Evolutionary conservation across 2,888 invertebrate genomes (phyloP).

Genomic region (Tortrix viridana): DNA sequence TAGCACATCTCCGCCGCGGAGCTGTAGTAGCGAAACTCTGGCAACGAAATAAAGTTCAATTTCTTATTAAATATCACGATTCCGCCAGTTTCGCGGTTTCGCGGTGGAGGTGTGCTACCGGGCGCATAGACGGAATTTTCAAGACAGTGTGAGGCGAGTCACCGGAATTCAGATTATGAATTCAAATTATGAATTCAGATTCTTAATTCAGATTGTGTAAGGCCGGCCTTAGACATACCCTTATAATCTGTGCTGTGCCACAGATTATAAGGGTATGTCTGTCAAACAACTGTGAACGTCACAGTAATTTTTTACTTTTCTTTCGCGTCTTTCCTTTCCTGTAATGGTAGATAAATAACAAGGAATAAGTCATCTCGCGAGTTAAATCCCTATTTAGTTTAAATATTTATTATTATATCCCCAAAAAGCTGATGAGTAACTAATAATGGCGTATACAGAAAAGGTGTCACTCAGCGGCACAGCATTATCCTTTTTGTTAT

Average conservation of each 20-base stretch:
- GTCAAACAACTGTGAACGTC: conserved; percentile 15
- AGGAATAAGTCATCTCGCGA: not conserved
- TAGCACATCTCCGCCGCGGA: too few species aligned
- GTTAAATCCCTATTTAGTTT: conserved; percentile 3
- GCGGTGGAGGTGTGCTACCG: too few species aligned
- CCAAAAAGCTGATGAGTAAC: conserved; percentile 21
- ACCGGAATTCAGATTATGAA: too few species aligned
- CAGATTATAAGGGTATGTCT: conserved; percentile 16
- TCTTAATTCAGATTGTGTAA: too few species aligned
- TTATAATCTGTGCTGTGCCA: not conserved
- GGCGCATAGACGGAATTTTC: too few species aligned
- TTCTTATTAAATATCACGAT: too few species aligned
- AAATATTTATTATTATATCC: not conserved
- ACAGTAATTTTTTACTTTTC: conserved; percentile 11
- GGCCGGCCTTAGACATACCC: too few species aligned
- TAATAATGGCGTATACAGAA: conserved; percentile 73
- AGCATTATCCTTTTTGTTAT: conserved; percentile 87
- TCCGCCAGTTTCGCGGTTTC: too few species aligned
- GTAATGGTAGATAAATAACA: conserved; percentile 13
- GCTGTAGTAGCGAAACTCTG: too few species aligned
- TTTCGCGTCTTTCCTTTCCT: conserved; percentile 26
- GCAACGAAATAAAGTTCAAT: too few species aligned
- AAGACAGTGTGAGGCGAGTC: too few species aligned
- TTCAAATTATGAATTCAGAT: too few species aligned
- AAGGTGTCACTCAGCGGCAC: conserved; percentile 85